Conservation (phyloP, 2,797 vertebrate genomes). For the Alectoris magna region DNA sequence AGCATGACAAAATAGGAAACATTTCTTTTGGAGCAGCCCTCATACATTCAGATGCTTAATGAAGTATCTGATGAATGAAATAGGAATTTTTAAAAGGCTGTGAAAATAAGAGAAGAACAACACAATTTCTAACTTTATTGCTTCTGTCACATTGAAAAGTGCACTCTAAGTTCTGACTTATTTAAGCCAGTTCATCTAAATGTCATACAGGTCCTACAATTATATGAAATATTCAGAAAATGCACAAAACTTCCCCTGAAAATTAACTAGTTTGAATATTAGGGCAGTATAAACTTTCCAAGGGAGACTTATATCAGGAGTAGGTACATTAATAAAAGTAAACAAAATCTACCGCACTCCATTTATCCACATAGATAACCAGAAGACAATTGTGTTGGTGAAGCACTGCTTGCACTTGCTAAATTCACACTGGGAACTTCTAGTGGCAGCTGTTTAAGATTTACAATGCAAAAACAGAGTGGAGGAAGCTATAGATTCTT, state of each 20-base stretch:
- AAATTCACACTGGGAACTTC: neutral
- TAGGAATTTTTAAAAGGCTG: accelerated
- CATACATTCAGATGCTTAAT: neutral
- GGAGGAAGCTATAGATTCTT: neutral
- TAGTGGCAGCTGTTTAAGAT: neutral
- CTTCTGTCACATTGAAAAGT: neutral
- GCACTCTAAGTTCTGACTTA: neutral
- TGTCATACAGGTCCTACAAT: neutral
- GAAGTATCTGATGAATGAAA: neutral
- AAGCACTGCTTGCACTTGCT: neutral
- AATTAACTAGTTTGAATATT: neutral
- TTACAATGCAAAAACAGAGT: neutral
- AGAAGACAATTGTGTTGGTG: accelerated
- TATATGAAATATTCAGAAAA: neutral
- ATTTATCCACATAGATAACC: neutral
- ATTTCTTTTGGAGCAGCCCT: too few species aligned
- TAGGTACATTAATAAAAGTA: neutral
- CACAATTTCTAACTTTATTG: neutral
- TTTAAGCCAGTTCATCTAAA: neutral
- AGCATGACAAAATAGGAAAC: too few species aligned
- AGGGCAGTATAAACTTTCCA: neutral
- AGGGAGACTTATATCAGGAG: neutral
- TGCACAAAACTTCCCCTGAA: neutral
- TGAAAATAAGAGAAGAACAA: neutral
- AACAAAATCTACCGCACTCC: neutral